Base-by-base conservation (phyloP, 1,140 invertebrate species). In the Brachionus rotundiformis region DNA sequence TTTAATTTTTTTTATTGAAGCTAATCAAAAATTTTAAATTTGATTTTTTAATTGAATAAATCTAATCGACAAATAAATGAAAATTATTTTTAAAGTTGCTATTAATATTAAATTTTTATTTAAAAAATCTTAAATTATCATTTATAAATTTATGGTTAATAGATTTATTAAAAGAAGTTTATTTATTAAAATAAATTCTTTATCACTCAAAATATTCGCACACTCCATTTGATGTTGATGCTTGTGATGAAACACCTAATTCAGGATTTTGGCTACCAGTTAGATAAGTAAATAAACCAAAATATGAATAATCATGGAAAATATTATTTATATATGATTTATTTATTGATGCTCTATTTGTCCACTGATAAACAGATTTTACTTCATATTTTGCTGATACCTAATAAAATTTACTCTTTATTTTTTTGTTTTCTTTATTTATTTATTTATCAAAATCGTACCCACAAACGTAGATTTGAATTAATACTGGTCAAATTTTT, bases 141-240 rank as follows among this genome's bases (percentile, higher is more conserved):
- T n/a, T n/a, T n/a, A n/a, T n/a, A n/a, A n/a, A n/a, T n/a, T n/a
- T n/a, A n/a, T n/a, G n/a, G n/a, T n/a, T n/a, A n/a, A n/a, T n/a
- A n/a, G n/a, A n/a, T n/a, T n/a, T n/a, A n/a, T n/a, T n/a, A n/a
- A n/a, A n/a, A n/a, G n/a, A n/a, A n/a, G n/a, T n/a, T n/a, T n/a
- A n/a, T n/a, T n/a, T n/a, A n/a, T n/a, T n/a, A n/a, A n/a, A n/a
- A n/a, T n/a, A n/a, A n/a, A n/a, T n/a, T n/a, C n/a, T n/a, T n/a
- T n/a, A n/a, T n/a, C n/a, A n/a, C n/a, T 71, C 65, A n/a, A 33
- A 71, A 19, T 71, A 36, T 39, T 71, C 65, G 16, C 31, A 71
- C 1, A 71, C 33, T 36, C 65, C 31, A 23, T 71, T 36, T 7
- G 65, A 39, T 4, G 13, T 33, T 71, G 65, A 71, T 16, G 11